Base-by-base conservation (phyloP, 1,140 invertebrate genomes). In the Aporrectodea caliginosa region DNA sequence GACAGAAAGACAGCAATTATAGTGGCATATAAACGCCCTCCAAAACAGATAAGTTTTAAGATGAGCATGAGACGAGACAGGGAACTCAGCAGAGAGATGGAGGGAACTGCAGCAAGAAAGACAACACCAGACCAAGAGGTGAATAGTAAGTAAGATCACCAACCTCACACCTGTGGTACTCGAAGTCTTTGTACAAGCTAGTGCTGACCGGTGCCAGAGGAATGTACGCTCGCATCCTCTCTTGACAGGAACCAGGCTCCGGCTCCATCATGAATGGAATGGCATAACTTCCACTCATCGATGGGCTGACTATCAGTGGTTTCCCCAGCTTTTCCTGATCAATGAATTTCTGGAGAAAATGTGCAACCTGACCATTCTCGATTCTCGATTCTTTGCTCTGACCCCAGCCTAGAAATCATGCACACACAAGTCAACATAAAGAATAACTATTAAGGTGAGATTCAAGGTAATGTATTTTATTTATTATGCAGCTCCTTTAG, bases 251-350 rank as follows among this genome's bases (percentile, higher is more conserved):
- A 27, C 72, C 29, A 0, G 84, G 81, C 14, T 82, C 73, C 27
- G 73, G 68, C 30, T 83, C 80, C 35, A 87, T 82, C n/a, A 90
- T 68, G 80, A 85, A 88, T 0, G 88, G 87, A 6, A 90, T 82
- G 6, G 88, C 83, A 81, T 86, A 90, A 14, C 58, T 58, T 14
- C 90, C 90, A 85, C 88, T 89, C 88, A 90, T 89, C 1, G 89
- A 90, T 2, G 90, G 89, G 69, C 86, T 87, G 16, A 90, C 82
- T 31, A 90, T 81, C 0, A 90, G 84, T 16, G 88, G 86, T 31
- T 80, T 74, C 29, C 72, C 79, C 72, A 88, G 72, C 6, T 81
- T 79, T 16, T 86, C 72, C 30, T 78, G 1, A 16, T 78, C 70
- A 14, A 89, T 81, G 29, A 89, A 32, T 2, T 84, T 78, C 2